Percentiles rank a stretch among this genome's conserved stretches.
phyloP scores from a whole-genome alignment of 1,140 invertebrate species.

The Epicauta chinensis region DNA sequence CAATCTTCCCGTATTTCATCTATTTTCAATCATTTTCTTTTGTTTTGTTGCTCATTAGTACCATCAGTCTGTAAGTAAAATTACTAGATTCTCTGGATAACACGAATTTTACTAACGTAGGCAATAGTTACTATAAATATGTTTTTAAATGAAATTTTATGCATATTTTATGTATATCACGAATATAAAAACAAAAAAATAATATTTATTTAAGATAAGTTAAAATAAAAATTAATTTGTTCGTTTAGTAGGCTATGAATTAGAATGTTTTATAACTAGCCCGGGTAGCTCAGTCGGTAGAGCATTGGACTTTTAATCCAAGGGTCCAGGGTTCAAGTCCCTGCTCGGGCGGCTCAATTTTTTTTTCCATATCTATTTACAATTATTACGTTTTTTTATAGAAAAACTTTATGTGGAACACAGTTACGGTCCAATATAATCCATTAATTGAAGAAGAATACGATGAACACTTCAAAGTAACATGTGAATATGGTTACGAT shows the following conservation, averaged over 20 bases:
- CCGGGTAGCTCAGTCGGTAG: constrained; percentile 58
- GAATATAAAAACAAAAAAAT: too few species aligned
- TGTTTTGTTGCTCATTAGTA: too few species aligned
- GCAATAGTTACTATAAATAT: too few species aligned
- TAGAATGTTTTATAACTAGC: constrained; percentile 1
- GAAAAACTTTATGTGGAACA: constrained; percentile 96
- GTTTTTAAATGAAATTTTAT: too few species aligned
- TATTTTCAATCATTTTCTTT: too few species aligned
- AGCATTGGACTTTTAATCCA: constrained; percentile 74
- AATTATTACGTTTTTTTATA: constrained; percentile 40
- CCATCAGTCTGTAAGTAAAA: too few species aligned
- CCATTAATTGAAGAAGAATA: constrained; percentile 89
- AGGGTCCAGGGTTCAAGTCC: constrained; percentile 73
- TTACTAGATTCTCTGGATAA: too few species aligned
- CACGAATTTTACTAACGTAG: too few species aligned
- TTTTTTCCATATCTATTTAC: constrained; percentile 1
- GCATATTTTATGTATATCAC: too few species aligned
- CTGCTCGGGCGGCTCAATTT: constrained; percentile 58
- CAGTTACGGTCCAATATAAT: constrained; percentile 90
- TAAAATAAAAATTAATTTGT: background rate
- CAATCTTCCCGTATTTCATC: too few species aligned
- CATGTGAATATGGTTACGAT: constrained; percentile 92
- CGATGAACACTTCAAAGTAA: constrained; percentile 94
- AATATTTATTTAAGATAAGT: too few species aligned
- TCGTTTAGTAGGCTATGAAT: background rate